These are phyloP conservation scores for Fistularia commersonii DNA, from an alignment of 2,797 vertebrate genomes.

Conservation along the genomic window DNA sequence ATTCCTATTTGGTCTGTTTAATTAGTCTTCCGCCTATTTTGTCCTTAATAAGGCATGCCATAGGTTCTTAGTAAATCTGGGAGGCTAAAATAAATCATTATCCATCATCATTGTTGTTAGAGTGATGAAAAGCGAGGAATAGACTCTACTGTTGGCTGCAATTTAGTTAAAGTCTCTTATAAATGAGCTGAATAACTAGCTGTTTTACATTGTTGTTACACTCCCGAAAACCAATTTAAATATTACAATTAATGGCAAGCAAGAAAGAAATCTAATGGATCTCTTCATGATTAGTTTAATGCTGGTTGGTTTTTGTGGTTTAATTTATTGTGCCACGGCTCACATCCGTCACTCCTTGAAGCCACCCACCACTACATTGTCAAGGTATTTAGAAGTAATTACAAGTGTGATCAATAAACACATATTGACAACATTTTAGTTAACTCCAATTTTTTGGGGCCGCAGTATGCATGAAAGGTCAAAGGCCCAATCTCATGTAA, in stretches of 20 bases:
- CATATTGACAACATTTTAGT: conserved; percentile 62
- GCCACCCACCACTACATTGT: conserved; percentile 28
- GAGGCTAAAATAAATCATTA: conserved; percentile 72
- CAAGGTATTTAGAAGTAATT: conserved; percentile 63
- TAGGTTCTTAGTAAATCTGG: conserved; percentile 69
- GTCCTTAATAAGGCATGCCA: conserved; percentile 77
- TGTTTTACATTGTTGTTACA: conserved; percentile 57
- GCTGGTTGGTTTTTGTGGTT: conserved; percentile 24
- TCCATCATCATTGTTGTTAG: conserved; percentile 76
- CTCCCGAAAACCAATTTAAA: conserved; percentile 47
- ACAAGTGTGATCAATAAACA: conserved; percentile 61
- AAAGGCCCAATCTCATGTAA: conserved; percentile 77
- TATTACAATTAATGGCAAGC: conserved; percentile 35
- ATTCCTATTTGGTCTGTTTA: conserved; percentile 76
- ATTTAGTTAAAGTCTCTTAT: conserved; percentile 66
- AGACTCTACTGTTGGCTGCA: conserved; percentile 66
- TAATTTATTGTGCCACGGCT: conserved; percentile 35
- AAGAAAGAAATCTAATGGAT: conserved; percentile 33
- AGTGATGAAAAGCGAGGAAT: conserved; percentile 67
- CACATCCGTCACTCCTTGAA: conserved; percentile 37
- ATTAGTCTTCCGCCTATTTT: conserved; percentile 81
- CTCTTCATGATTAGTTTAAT: conserved; percentile 27
- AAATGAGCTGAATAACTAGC: conserved; percentile 70
- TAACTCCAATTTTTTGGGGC: conserved; percentile 48
- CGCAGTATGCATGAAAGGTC: conserved; percentile 75